Conservation (phyloP, 2,888 invertebrate species). For the Pollenia amentaria region DNA sequence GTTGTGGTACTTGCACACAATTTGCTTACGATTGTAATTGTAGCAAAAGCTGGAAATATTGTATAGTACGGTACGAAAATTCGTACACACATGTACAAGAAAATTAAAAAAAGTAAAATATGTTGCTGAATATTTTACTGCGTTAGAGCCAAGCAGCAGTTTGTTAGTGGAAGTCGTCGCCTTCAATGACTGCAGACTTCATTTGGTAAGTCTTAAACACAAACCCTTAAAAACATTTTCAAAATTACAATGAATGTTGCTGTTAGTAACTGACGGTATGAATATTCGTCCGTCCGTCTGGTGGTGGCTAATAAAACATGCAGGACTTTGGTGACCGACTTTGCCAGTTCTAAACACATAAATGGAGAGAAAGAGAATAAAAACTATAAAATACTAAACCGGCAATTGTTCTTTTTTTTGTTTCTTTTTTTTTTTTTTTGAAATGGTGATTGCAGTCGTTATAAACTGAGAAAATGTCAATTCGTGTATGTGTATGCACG, state of each 20-base stretch:
- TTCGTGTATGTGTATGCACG: not conserved
- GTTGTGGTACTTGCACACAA: slow-evolving; percentile 67
- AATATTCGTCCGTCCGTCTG: not conserved
- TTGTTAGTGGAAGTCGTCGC: slow-evolving; percentile 12
- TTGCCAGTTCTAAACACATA: slow-evolving; percentile 11
- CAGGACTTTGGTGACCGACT: slow-evolving; percentile 44
- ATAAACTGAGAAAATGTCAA: slow-evolving; percentile 13
- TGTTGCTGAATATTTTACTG: slow-evolving; percentile 33
- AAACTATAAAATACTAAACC: slow-evolving; percentile 26
- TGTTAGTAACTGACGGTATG: not conserved
- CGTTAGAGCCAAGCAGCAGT: slow-evolving; percentile 3
- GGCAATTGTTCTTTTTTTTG: slow-evolving; percentile 53
- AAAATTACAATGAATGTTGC: not conserved
- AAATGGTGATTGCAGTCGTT: slow-evolving; percentile 21
- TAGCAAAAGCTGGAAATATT: not conserved
- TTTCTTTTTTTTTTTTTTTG: slow-evolving; percentile 3
- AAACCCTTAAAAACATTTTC: slow-evolving; percentile 22
- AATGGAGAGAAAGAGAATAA: not conserved
- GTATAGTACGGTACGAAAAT: not conserved
- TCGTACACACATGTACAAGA: not conserved
- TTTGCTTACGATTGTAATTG: slow-evolving; percentile 58
- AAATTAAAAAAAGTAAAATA: slow-evolving; percentile 34
- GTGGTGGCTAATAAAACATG: slow-evolving; percentile 35
- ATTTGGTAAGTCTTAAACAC: slow-evolving; percentile 24
- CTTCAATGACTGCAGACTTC: slow-evolving; percentile 43